A percentile compares a stretch with the other conserved stretches of the same genome.
phyloP scores from a whole-genome alignment of 2,113 vertebrate species.

The Nestor notabilis region DNA sequence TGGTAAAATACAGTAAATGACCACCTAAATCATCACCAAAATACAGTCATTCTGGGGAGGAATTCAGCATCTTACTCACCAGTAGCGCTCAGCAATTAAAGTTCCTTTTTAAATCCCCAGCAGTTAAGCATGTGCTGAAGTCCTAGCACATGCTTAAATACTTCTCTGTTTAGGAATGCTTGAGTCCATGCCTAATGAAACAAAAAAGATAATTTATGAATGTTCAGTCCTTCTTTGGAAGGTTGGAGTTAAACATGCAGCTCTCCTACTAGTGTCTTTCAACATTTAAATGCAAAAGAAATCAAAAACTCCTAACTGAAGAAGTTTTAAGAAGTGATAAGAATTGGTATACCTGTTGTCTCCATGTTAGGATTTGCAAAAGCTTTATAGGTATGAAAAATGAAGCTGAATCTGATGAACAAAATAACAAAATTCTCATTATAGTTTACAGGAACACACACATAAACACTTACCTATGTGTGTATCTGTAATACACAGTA shows the following conservation, averaged over 20 bases:
- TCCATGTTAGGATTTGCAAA: neutral
- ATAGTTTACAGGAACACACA: constrained; percentile 33
- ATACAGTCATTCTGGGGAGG: neutral
- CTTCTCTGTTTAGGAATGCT: neutral
- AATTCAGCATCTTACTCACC: neutral
- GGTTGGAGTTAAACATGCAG: neutral
- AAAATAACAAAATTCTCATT: constrained; percentile 3
- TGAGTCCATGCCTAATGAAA: neutral
- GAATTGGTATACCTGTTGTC: neutral
- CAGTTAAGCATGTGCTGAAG: neutral
- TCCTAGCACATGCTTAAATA: neutral
- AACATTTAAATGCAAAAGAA: neutral
- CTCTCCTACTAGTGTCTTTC: neutral
- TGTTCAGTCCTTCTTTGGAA: neutral
- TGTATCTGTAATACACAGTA: constrained; percentile 12
- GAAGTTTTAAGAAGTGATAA: neutral
- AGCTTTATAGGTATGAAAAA: constrained; percentile 11
- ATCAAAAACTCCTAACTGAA: neutral
- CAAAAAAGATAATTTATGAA: neutral
- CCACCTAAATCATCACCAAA: neutral
- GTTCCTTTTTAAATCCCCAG: neutral
- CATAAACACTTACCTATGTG: neutral
- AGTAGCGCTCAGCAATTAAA: neutral
- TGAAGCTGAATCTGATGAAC: neutral
- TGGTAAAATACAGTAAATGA: neutral